Percentiles rank a stretch among this genome's conserved stretches.
These are phyloP conservation scores for Cynaeus angustus DNA, from an alignment of 2,888 invertebrate genomes.

Conservation along the genomic window DNA sequence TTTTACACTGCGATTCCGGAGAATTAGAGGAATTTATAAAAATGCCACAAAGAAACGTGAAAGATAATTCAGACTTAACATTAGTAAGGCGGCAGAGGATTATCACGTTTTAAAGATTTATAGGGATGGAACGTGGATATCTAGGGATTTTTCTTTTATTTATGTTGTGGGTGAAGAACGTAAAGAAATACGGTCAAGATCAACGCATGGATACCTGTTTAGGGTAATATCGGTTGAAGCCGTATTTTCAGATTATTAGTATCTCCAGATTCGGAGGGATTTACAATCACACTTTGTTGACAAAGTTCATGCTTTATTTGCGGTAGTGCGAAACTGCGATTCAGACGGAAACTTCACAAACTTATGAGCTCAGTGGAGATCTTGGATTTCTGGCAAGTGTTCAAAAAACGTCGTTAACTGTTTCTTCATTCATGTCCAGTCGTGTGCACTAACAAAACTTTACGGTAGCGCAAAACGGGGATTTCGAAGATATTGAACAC, in stretches of 20 bases:
- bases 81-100: constrained; percentile 35
- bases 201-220: no score
- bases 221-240: no score
- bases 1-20: constrained; percentile 34
- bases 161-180: neutral
- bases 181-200: no score
- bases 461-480: neutral
- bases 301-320: no score
- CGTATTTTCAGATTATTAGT: no score
- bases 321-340: neutral
- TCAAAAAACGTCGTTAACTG: constrained; percentile 25
- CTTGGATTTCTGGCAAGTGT: constrained; percentile 28
- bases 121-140: constrained; percentile 25
- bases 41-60: constrained; percentile 38
- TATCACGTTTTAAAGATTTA: constrained; percentile 42
- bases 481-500: constrained; percentile 5
- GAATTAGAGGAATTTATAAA: constrained; percentile 45
- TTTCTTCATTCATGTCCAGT: constrained; percentile 14
- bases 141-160: neutral
- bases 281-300: no score
- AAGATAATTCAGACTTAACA: constrained; percentile 43
- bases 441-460: constrained; percentile 6
- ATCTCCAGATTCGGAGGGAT: no score
- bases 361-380: constrained; percentile 15
- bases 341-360: constrained; percentile 5